phyloP scores from a whole-genome alignment of 2,113 vertebrate species.

The Otocyon megalotis region DNA sequence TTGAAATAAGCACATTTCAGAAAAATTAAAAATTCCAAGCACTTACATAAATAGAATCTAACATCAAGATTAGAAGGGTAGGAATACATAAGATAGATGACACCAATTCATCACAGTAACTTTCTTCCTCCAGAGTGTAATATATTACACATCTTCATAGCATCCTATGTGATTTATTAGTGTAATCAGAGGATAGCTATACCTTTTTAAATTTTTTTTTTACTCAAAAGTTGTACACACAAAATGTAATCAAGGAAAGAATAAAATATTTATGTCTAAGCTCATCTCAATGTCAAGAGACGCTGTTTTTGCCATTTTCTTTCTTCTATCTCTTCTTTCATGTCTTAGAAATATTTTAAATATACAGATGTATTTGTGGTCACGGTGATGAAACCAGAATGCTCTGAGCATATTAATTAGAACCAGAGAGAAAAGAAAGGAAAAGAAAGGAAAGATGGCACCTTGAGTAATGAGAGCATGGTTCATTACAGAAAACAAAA shows the following conservation, averaged over 20 bases:
- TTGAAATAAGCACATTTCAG: not conserved
- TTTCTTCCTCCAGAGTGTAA: not conserved
- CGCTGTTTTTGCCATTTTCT: not conserved
- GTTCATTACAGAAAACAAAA: too few relatives aligned
- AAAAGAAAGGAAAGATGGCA: not conserved
- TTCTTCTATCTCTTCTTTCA: not conserved
- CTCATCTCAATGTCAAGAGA: not conserved
- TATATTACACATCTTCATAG: not conserved
- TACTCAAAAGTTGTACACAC: not conserved
- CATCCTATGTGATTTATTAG: slow-evolving; percentile 13
- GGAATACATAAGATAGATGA: not conserved
- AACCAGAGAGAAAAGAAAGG: not conserved
- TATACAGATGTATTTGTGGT: not conserved
- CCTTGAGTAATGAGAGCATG: not conserved
- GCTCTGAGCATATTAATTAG: not conserved
- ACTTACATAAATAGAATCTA: slow-evolving; percentile 37
- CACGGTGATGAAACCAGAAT: not conserved
- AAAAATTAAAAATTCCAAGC: slow-evolving; percentile 44
- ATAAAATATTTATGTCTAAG: slow-evolving; percentile 25
- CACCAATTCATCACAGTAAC: not conserved
- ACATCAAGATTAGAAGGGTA: not conserved
- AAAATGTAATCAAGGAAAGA: slow-evolving; percentile 45
- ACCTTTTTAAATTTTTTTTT: slow-evolving; percentile 27
- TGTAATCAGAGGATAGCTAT: not conserved
- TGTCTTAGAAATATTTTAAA: not conserved